Percentiles rank a stretch among this genome's conserved stretches.
Conservation (phyloP, 2,888 invertebrate genomes). For the Meiosimyza decipiens region DNA sequence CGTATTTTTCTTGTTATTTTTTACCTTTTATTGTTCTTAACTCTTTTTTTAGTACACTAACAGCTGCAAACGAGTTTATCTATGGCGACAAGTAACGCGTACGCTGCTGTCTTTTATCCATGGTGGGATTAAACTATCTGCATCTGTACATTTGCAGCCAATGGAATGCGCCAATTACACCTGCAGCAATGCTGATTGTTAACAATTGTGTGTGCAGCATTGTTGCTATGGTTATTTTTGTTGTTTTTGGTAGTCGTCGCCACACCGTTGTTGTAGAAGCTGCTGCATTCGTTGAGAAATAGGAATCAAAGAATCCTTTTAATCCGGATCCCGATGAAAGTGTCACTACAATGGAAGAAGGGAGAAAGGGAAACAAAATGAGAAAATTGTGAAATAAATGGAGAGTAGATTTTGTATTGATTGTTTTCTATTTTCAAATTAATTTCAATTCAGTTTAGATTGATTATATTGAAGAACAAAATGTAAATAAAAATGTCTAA, state of each 20-base stretch:
- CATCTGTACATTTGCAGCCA: constrained; percentile 69
- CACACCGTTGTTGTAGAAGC: constrained; percentile 12
- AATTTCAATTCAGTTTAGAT: too few species aligned
- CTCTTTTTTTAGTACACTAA: constrained; percentile 24
- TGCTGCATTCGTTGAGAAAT: constrained; percentile 55
- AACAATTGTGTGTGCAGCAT: constrained; percentile 34
- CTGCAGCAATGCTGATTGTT: constrained; percentile 43
- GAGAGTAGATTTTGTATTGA: too few species aligned
- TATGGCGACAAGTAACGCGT: constrained; percentile 24
- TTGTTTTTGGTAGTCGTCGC: constrained; percentile 25
- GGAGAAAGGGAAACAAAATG: neutral
- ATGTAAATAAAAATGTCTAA: too few species aligned
- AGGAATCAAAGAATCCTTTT: constrained; percentile 60
- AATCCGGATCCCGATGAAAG: constrained; percentile 61
- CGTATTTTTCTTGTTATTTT: neutral
- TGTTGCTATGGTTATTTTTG: constrained; percentile 42
- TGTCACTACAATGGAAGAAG: constrained; percentile 56
- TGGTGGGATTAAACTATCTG: constrained; percentile 66
- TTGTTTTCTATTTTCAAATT: too few species aligned
- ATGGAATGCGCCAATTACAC: constrained; percentile 47
- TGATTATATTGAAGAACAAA: too few species aligned
- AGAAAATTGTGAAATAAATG: neutral
- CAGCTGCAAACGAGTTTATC: constrained; percentile 18
- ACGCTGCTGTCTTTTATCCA: constrained; percentile 10
- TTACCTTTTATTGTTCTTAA: constrained; percentile 28